Evolutionary conservation across 2,113 vertebrate species (phyloP), one percentile per base, ranked within the genome.

Genomic region (Alligator mississippiensis): DNA sequence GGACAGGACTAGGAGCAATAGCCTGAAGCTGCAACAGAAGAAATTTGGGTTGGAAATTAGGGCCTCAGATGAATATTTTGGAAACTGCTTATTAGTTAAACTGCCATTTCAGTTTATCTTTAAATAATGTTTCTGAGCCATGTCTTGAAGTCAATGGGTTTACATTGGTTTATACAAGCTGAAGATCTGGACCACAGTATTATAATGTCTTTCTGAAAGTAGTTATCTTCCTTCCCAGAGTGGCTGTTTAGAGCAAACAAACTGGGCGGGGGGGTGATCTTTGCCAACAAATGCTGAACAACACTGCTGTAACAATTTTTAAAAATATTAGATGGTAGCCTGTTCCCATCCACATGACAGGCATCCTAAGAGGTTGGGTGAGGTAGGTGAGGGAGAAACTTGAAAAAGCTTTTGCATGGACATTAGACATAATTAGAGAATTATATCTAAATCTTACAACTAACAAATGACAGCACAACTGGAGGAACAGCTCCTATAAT

Each of bases 351-450:
- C 77, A 90, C 85, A 91, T 76, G 30, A 80, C 78, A 79, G 92
- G 74, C 82, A 90, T 87, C 84, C 61, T 85, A 93, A 89, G 87
- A 81, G 86, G 84, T 74, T 92, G 70, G 24, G 38, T 82, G 81
- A 95, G 79, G 82, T 86, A 91, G 72, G 34, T 34, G 11, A 82
- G 66, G 80, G 58, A 89, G 47, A 95, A 93, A 86, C 82, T 80
- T 72, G 34, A 95, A 95, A 94, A 80, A 80, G 91, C 88, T 97
- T 96, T 93, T 92, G 90, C 1, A 1, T 63, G 79, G 70, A 80
- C 60, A 62, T 64, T 84, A 80, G 59, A 90, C 89, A 38, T 96
- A 95, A 96, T 96, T 92, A 96, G 94, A 96, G 79, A 90, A 58
- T 89, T 91, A 83, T 72, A 89, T 60, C 80, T 96, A 81, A 92